phyloP scores from a whole-genome alignment of 2,113 vertebrate species.

The Cyprinodon tularosa region DNA sequence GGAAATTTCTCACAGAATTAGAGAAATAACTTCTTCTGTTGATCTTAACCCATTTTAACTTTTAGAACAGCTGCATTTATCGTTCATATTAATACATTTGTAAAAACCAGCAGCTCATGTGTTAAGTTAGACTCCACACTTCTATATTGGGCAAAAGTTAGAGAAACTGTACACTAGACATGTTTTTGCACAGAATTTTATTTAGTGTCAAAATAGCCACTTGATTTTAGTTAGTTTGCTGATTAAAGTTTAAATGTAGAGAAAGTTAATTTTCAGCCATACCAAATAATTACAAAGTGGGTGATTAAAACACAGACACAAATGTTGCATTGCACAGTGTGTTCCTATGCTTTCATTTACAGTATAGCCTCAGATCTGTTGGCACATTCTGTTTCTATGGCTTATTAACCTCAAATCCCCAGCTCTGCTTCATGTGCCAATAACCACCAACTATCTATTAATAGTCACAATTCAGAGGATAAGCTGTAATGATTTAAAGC shows the following conservation, averaged over 20 bases:
- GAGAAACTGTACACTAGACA: neutral
- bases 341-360: neutral
- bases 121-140: neutral
- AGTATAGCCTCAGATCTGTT: neutral
- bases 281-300: neutral
- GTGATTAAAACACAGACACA: neutral
- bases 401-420: neutral
- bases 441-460: conserved; percentile 2
- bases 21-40: conserved; percentile 20
- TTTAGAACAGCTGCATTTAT: conserved; percentile 36
- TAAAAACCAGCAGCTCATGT: neutral
- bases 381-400: neutral
- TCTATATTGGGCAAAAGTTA: neutral
- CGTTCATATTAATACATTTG: conserved; percentile 1
- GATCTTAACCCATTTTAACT: conserved; percentile 35
- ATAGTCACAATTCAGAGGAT: conserved; percentile 28
- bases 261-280: neutral
- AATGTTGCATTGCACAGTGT: neutral
- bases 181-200: neutral
- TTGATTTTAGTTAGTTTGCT: neutral
- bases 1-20: conserved; percentile 29
- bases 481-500: conserved; percentile 24
- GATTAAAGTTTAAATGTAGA: neutral
- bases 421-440: neutral
- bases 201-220: neutral